phyloP scores from a whole-genome alignment of 2,113 vertebrate genomes.

The Sinocyclocheilus rhinocerous region DNA sequence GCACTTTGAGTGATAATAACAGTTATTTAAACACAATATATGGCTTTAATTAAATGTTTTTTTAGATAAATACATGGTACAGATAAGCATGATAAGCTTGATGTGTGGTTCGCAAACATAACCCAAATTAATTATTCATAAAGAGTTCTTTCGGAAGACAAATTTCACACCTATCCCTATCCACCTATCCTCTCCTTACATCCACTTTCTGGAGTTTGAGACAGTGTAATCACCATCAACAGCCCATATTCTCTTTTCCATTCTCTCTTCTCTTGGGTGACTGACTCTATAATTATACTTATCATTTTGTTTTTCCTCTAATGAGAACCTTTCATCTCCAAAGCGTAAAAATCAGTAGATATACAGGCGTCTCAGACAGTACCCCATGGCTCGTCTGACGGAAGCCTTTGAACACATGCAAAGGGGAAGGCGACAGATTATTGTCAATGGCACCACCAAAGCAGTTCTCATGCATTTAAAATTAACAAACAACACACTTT shows the following conservation, averaged over 20 bases:
- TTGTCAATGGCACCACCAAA: conserved; percentile 58
- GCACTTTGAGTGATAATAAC: background rate
- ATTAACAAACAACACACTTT: conserved; percentile 59
- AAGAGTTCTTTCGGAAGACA: background rate
- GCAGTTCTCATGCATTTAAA: conserved; percentile 56
- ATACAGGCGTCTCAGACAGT: conserved; percentile 49
- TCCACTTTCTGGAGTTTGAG: background rate
- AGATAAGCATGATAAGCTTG: background rate
- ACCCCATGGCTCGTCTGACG: conserved; percentile 56
- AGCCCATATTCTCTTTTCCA: conserved; percentile 21
- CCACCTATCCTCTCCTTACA: background rate
- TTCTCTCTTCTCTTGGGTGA: conserved; percentile 47
- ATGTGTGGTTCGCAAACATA: background rate
- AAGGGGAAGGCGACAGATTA: conserved; percentile 57
- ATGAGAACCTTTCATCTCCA: conserved; percentile 56
- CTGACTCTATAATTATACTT: conserved; percentile 63
- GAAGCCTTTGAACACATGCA: conserved; percentile 55
- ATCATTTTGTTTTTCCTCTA: conserved; percentile 55
- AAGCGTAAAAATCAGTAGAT: conserved; percentile 51
- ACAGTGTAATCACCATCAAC: conserved; percentile 1
- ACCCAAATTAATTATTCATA: conserved; percentile 9
- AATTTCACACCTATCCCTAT: background rate
- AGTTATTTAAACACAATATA: background rate
- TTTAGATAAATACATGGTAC: background rate
- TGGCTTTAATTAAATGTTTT: conserved; percentile 14